phyloP scores from a whole-genome alignment of 2,113 vertebrate species.

The Penelope pileata region DNA sequence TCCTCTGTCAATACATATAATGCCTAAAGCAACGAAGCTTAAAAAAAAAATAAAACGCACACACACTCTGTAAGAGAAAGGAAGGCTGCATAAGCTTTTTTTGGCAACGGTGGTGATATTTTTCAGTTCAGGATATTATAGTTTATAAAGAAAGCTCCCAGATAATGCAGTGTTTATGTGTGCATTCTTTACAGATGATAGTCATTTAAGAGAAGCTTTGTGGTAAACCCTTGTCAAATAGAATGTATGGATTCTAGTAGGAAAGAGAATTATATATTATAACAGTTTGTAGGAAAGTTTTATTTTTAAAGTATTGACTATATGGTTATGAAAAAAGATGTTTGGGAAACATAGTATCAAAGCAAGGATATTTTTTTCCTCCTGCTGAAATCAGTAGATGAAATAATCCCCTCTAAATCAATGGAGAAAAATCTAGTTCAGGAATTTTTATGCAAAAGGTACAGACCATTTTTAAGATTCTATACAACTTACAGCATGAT shows the following conservation, averaged over 20 bases:
- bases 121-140: constrained; percentile 48
- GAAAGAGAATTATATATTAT: constrained; percentile 13
- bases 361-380: neutral
- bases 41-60: neutral
- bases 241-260: constrained; percentile 43
- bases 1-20: neutral
- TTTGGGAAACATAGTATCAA: neutral
- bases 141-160: constrained; percentile 39
- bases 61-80: neutral
- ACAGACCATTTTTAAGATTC: neutral
- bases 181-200: constrained; percentile 58
- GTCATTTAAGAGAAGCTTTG: constrained; percentile 24
- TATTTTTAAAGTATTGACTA: constrained; percentile 51
- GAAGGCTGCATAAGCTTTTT: neutral
- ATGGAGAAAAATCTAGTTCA: neutral
- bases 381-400: neutral
- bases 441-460: neutral
- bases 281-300: constrained; percentile 33
- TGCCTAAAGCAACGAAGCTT: neutral
- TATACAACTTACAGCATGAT: neutral
- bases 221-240: constrained; percentile 48
- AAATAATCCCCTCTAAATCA: neutral
- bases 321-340: neutral
- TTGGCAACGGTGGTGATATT: neutral
- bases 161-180: constrained; percentile 54